Evolutionary conservation across 2,113 vertebrate species (phyloP).

Genomic region (Clarias batrachus): DNA sequence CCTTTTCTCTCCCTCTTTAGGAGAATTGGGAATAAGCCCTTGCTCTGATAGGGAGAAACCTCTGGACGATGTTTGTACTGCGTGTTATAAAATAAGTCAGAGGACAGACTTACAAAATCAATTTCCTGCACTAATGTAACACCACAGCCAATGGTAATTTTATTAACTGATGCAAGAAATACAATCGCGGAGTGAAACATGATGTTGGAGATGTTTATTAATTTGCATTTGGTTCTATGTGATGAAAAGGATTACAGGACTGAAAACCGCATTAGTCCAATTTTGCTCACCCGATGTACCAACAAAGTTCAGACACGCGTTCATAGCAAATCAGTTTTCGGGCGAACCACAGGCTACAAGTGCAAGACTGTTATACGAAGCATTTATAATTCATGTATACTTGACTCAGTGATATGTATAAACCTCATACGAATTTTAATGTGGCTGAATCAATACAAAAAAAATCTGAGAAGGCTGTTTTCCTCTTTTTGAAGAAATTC

Average conservation of each 20-base stretch:
- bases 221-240: conserved; percentile 64
- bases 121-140: conserved; percentile 59
- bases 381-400: conserved; percentile 82
- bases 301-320: conserved; percentile 72
- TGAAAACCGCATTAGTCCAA: conserved; percentile 73
- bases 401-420: conserved; percentile 81
- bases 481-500: conserved; percentile 47
- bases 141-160: conserved; percentile 56
- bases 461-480: conserved; percentile 69
- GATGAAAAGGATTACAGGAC: conserved; percentile 73
- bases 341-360: conserved; percentile 76
- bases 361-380: conserved; percentile 74
- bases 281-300: conserved; percentile 73
- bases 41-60: background rate
- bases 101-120: conserved; percentile 54
- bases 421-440: conserved; percentile 81
- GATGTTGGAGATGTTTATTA: conserved; percentile 71
- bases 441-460: conserved; percentile 62
- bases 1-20: background rate
- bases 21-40: background rate
- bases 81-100: conserved; percentile 10
- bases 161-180: conserved; percentile 66
- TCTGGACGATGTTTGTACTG: conserved; percentile 6
- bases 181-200: conserved; percentile 63
- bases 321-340: conserved; percentile 74